phyloP scores from a whole-genome alignment of 2,797 vertebrate species.

The Micrastur ruficollis region DNA sequence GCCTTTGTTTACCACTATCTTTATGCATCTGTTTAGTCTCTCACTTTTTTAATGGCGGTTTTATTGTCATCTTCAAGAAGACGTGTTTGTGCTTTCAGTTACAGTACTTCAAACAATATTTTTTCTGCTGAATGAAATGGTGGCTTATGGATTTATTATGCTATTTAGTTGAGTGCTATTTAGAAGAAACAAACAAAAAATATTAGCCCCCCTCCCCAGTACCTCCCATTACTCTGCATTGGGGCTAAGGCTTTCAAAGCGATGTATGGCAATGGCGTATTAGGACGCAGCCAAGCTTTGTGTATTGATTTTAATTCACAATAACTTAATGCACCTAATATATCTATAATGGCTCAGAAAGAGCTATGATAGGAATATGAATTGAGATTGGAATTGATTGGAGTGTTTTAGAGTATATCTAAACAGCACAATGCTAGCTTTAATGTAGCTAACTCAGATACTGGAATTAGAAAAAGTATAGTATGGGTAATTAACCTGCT shows the following conservation, averaged over 20 bases:
- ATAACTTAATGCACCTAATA: constrained; percentile 13
- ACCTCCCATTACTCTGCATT: neutral
- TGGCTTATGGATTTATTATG: neutral
- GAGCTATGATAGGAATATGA: neutral
- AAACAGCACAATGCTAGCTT: neutral
- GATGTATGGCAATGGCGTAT: neutral
- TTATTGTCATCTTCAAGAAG: neutral
- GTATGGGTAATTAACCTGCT: neutral
- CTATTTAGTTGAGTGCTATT: neutral
- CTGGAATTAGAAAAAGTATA: neutral
- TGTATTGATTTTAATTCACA: constrained; percentile 49
- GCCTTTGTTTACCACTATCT: neutral
- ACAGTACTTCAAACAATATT: neutral
- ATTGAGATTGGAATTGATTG: neutral
- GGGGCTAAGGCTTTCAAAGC: neutral
- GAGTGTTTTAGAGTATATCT: neutral
- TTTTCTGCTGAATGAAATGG: neutral
- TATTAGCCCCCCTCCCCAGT: neutral
- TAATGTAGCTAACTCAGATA: neutral
- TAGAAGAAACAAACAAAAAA: neutral
- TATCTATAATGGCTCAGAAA: too few species aligned
- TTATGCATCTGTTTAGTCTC: neutral
- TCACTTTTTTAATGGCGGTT: neutral
- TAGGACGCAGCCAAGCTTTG: neutral
- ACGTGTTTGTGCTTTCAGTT: neutral